A percentile compares a stretch with the other conserved stretches of the same genome.
Conservation (phyloP, 2,888 invertebrate species). For the Neoascia interrupta region DNA sequence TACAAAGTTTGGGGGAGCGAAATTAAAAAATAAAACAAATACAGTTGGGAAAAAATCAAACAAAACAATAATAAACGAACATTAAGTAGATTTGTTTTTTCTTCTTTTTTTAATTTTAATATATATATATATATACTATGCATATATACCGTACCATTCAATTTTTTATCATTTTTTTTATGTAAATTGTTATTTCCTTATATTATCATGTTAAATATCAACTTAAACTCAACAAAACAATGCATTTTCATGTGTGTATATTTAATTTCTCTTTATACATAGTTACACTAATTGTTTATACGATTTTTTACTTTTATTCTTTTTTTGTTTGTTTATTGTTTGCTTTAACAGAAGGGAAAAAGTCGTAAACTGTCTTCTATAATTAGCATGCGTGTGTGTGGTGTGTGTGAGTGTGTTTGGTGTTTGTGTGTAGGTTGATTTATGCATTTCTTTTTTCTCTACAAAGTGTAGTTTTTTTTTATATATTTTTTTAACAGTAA, state of each 20-base stretch:
- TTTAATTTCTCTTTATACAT: conserved; percentile 64
- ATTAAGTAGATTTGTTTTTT: conserved; percentile 67
- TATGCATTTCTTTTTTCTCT: conserved; percentile 41
- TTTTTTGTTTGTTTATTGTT: conserved; percentile 47
- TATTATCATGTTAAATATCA: conserved; percentile 65
- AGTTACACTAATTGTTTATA: conserved; percentile 67
- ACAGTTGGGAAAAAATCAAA: conserved; percentile 24
- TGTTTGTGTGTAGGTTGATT: conserved; percentile 37
- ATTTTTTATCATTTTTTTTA: conserved; percentile 40
- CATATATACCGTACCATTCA: conserved; percentile 59
- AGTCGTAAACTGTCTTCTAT: conserved; percentile 65
- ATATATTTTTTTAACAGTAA: conserved; percentile 52
- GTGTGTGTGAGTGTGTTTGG: conserved; percentile 29
- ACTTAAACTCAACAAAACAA: conserved; percentile 70
- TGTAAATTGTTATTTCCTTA: conserved; percentile 58
- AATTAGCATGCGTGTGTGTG: conserved; percentile 45
- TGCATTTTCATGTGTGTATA: conserved; percentile 64
- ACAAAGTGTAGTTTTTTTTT: conserved; percentile 43
- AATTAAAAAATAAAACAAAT: conserved; percentile 35
- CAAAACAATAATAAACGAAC: conserved; percentile 60
- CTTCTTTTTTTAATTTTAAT: conserved; percentile 48
- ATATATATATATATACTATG: conserved; percentile 44
- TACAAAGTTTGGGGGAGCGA: conserved; percentile 18
- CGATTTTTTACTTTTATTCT: conserved; percentile 40
- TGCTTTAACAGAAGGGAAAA: conserved; percentile 63